Evolutionary conservation across 1,140 invertebrate genomes (phyloP), one percentile per base, ranked within the genome.

Genomic region (Pollicipes pollicipes): DNA sequence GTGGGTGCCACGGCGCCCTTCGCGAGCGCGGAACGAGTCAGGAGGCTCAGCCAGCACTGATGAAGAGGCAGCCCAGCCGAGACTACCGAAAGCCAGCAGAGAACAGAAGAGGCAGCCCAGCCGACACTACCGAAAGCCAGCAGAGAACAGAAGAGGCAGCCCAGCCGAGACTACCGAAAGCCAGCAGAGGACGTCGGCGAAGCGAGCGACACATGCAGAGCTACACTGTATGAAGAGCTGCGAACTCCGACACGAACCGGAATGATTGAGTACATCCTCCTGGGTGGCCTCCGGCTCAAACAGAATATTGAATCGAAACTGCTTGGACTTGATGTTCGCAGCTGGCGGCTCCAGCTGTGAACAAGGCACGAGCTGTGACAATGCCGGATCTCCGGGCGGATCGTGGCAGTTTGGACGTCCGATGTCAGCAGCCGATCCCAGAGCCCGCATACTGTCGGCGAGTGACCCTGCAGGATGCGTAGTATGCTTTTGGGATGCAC

Each of bases 271-370:
- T 64, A 92, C 84, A 71, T 85, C 84, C 68, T 86, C 83, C 80
- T 95, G 93, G 0, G 87, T 88, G 0, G 91, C 88, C 13, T 88
- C 87, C 0, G 90, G 88, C 77, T 93, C 91, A 76, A 95, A 95
- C 26, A 95, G 91, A 3, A 81, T 77, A 73, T 82, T 81, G 70
- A 81, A 82, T 16, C 78, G 79, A 70, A 78, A 83, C 16, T 74
- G 70, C 72, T 80, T 78, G 16, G 76, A 70, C 29, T 75, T 70
- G 6, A 58, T 58, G 45, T 58, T 58, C 6, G 13, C 45, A 2
- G 45, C 45, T 24, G 3, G 6, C 21, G 45, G 45, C 45, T 58
- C 45, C 45, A 58, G 45, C 45, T 58, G 45, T 21, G 24, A 58
- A 58, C 45, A 21, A 21, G 13, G 45, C 45, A 58, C 6, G 6